These are phyloP conservation scores for Micronycteris hirsuta DNA, from an alignment of 2,113 vertebrate species.

Conservation along the genomic window DNA sequence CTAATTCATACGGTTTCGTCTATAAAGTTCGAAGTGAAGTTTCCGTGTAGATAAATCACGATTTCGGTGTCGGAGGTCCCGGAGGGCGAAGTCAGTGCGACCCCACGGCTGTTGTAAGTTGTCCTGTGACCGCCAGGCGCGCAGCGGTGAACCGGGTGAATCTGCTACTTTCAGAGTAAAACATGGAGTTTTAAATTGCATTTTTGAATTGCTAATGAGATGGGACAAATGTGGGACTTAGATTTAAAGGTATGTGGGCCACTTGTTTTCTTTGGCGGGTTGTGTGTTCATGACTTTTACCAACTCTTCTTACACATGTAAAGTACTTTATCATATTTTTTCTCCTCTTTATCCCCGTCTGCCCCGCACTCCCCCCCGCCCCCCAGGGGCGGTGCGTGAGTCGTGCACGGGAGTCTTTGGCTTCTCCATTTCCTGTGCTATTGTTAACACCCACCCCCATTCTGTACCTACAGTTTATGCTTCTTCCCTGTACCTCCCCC, in stretches of 20 bases:
- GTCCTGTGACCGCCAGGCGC: neutral
- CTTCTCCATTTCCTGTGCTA: too few species aligned
- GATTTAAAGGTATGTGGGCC: neutral
- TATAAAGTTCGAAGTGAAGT: rapidly evolving
- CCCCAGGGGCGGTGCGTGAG: too few species aligned
- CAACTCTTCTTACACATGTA: neutral
- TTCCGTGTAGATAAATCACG: neutral
- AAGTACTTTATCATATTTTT: too few species aligned
- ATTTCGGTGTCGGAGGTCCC: neutral
- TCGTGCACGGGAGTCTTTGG: too few species aligned
- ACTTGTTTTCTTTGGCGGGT: neutral
- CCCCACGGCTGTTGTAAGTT: neutral
- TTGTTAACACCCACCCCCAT: too few species aligned
- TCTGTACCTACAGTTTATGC: too few species aligned
- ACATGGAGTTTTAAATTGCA: neutral
- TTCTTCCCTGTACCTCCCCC: too few species aligned
- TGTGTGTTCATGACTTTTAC: neutral
- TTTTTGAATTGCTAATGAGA: neutral
- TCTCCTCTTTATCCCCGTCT: too few species aligned
- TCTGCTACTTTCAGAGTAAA: neutral
- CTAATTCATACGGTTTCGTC: neutral
- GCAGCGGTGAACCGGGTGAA: neutral
- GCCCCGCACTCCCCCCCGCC: too few species aligned
- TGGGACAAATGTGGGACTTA: neutral
- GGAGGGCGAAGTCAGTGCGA: neutral